These are phyloP conservation scores for Pseudochaenichthys georgianus DNA, from an alignment of 2,797 vertebrate species.

Conservation along the genomic window DNA sequence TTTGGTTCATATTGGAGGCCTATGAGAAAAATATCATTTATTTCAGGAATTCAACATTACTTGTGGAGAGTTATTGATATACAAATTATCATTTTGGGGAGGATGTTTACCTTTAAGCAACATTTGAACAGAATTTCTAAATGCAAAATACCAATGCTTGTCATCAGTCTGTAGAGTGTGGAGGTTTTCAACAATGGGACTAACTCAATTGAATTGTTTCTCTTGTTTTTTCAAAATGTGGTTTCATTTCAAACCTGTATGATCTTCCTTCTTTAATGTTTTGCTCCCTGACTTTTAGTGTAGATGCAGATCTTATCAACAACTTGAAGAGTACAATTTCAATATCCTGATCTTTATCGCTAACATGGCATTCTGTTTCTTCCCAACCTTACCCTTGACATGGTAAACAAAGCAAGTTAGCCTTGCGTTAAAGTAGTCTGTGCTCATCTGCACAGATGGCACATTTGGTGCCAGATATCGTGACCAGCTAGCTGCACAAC, in stretches of 20 bases:
- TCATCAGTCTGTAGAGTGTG: not conserved
- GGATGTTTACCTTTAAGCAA: too few species aligned
- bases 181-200: not conserved
- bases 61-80: too few species aligned
- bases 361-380: constrained; percentile 5
- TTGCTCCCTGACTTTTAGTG: not conserved
- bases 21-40: too few species aligned
- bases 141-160: not conserved
- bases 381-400: constrained; percentile 20
- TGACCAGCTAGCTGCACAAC: constrained; percentile 53
- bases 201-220: not conserved
- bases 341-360: constrained; percentile 22
- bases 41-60: too few species aligned
- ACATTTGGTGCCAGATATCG: constrained; percentile 56
- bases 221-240: not conserved
- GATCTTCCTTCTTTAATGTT: not conserved
- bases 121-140: not conserved
- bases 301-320: not conserved
- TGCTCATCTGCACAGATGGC: constrained; percentile 70
- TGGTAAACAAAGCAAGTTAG: constrained; percentile 43
- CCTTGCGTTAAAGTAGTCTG: constrained; percentile 55
- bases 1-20: too few species aligned
- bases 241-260: not conserved
- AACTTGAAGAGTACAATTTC: not conserved
- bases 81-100: too few species aligned